A percentile compares a stretch with the other conserved stretches of the same genome.
Conservation (phyloP, 2,888 invertebrate genomes). For the Nomada lathburiana region DNA sequence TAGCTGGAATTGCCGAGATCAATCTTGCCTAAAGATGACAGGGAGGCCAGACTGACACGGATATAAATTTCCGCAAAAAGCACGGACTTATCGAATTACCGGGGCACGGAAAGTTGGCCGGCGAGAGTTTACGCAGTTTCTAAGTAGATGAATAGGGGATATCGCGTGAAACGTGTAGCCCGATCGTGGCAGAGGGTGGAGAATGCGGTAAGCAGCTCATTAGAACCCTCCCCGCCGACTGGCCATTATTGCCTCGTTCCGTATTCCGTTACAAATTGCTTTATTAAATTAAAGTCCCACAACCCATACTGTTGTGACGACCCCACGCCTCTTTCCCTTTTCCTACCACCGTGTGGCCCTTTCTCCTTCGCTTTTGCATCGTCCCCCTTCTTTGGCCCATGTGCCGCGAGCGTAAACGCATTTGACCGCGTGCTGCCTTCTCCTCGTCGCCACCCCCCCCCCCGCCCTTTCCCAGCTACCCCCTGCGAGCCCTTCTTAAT, state of each 20-base stretch:
- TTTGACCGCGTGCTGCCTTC: conserved; percentile 55
- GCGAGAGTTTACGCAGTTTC: conserved; percentile 64
- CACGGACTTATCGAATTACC: conserved; percentile 60
- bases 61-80: conserved; percentile 64
- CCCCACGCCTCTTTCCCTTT: conserved; percentile 57
- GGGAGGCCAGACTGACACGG: conserved; percentile 30
- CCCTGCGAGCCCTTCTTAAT: conserved; percentile 46
- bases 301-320: conserved; percentile 77
- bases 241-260: conserved; percentile 85
- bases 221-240: conserved; percentile 83
- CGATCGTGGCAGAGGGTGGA: conserved; percentile 65
- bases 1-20: neutral
- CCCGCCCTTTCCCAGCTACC: conserved; percentile 14
- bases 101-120: conserved; percentile 44
- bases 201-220: conserved; percentile 84
- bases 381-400: conserved; percentile 48
- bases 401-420: conserved; percentile 57
- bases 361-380: conserved; percentile 45
- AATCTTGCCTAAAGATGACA: conserved; percentile 34
- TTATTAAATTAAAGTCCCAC: conserved; percentile 84
- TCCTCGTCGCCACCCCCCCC: conserved; percentile 33
- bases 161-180: conserved; percentile 63
- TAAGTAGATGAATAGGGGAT: conserved; percentile 71
- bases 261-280: conserved; percentile 85
- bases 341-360: conserved; percentile 22